A percentile compares a stretch with the other conserved stretches of the same genome.
Evolutionary conservation across 92 coral and sea anemone species (phyloP).

Genomic region (Nematostella vectensis): DNA sequence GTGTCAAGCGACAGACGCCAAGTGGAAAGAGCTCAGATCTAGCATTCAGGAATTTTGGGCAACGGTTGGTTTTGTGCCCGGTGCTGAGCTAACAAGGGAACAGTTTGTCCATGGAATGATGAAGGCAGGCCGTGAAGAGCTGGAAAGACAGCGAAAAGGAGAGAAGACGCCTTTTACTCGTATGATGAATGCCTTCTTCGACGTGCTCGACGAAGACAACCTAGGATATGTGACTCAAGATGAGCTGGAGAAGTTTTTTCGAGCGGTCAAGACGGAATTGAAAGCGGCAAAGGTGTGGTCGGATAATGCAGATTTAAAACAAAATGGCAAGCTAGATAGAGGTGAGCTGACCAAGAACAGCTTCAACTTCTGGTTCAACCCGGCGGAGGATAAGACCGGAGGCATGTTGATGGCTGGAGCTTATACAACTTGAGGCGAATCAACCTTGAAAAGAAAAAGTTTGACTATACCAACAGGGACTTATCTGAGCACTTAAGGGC

Average conservation of each 20-base stretch:
- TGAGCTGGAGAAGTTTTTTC: constrained; percentile 50
- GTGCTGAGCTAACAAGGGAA: constrained; percentile 32
- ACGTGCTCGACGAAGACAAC: constrained; percentile 50
- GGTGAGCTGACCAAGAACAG: constrained; percentile 38
- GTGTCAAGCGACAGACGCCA: constrained; percentile 37
- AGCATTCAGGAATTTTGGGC: constrained; percentile 44
- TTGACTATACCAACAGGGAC: too few species aligned
- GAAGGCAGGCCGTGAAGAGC: constrained; percentile 45
- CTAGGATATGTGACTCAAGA: constrained; percentile 47
- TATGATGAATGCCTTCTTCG: constrained; percentile 54
- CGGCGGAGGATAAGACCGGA: constrained; percentile 32
- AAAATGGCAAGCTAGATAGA: constrained; percentile 54
- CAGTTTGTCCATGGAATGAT: constrained; percentile 43
- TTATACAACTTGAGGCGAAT: neutral
- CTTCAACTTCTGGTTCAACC: constrained; percentile 67
- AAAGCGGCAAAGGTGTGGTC: constrained; percentile 50
- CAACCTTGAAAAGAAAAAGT: neutral
- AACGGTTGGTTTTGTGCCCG: constrained; percentile 51
- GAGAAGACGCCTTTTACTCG: constrained; percentile 36
- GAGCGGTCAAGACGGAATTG: constrained; percentile 49
- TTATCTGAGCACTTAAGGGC: too few species aligned
- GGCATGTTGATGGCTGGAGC: neutral
- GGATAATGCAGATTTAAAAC: constrained; percentile 50
- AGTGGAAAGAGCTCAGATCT: constrained; percentile 21
- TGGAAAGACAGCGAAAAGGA: constrained; percentile 26